Evolutionary conservation across 1,140 invertebrate species (phyloP).

Genomic region (Lasioglossum baleicum): DNA sequence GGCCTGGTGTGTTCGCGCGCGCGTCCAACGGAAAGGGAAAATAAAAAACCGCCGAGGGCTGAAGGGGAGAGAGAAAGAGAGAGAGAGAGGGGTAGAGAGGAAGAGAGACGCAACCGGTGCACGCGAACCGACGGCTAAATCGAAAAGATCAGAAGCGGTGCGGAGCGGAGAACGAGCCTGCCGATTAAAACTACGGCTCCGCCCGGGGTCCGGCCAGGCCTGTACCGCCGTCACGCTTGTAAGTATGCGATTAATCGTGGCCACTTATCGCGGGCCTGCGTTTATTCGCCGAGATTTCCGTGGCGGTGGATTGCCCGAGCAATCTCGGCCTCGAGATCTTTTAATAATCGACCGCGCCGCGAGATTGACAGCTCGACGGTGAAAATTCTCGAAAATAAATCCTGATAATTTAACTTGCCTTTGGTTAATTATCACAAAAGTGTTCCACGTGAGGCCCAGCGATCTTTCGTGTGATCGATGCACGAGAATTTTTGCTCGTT

Average conservation of each 20-base stretch:
- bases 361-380: conserved; percentile 22
- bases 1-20: conserved; percentile 55
- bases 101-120: conserved; percentile 1
- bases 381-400: conserved; percentile 9
- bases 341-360: conserved; percentile 15
- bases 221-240: conserved; percentile 59
- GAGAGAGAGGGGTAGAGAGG: background rate
- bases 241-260: conserved; percentile 60
- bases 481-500: too few species aligned
- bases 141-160: conserved; percentile 52
- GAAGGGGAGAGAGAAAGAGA: background rate
- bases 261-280: conserved; percentile 49
- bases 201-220: conserved; percentile 23
- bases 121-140: conserved; percentile 67
- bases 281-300: conserved; percentile 56
- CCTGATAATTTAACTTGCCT: background rate
- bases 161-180: conserved; percentile 3
- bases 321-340: conserved; percentile 10
- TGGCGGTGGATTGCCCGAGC: conserved; percentile 18
- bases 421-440: background rate
- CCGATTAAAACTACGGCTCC: conserved; percentile 47
- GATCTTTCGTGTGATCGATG: too few species aligned
- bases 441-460: too few species aligned
- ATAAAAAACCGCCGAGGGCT: background rate
- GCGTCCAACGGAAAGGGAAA: conserved; percentile 49